Evolutionary conservation across 2,113 vertebrate species (phyloP).

Genomic region (Formicarius rufipectus): DNA sequence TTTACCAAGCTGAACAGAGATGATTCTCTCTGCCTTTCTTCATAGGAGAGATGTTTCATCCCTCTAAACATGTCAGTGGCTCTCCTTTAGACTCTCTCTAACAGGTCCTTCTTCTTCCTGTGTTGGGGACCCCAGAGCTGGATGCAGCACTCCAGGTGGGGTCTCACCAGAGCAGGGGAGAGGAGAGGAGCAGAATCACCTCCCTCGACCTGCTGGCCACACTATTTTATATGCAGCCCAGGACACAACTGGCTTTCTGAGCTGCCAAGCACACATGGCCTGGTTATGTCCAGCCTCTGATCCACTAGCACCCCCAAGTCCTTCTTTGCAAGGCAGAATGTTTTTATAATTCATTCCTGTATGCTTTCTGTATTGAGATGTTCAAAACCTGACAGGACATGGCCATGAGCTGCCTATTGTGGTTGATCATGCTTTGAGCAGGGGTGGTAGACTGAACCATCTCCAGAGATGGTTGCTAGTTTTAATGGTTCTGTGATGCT

Average conservation of each 20-base stretch:
- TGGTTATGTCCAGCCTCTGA: neutral
- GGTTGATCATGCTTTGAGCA: neutral
- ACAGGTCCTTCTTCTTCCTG: rapidly evolving
- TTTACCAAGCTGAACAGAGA: neutral
- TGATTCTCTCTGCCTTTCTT: neutral
- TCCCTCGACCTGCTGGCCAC: neutral
- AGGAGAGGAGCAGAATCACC: neutral
- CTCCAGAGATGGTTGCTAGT: neutral
- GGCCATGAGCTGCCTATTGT: neutral
- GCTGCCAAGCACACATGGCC: neutral
- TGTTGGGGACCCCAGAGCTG: neutral
- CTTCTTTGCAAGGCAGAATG: neutral
- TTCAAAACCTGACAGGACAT: neutral
- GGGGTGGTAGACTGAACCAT: neutral
- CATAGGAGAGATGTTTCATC: neutral
- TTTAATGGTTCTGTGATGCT: neutral
- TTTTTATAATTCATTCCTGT: neutral
- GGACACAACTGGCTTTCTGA: neutral
- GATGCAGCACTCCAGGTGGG: neutral
- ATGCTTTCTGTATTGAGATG: neutral
- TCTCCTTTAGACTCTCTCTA: neutral
- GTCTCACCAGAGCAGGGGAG: neutral
- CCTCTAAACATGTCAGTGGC: neutral
- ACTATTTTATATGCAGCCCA: neutral
- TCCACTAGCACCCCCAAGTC: neutral